Base-by-base conservation (phyloP, 1,140 invertebrate species). In the Tetramorium simillimum region DNA sequence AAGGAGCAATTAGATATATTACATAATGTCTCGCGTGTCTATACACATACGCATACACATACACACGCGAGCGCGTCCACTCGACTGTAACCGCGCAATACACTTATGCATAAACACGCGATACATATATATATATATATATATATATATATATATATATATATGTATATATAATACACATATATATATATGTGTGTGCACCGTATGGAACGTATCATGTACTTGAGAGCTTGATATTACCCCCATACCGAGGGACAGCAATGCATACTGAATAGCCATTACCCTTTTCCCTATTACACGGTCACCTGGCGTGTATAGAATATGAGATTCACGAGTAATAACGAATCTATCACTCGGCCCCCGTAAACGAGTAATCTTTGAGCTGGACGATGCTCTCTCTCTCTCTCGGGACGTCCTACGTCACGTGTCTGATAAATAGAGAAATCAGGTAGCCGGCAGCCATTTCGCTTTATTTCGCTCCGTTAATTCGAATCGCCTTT, bases 221-320 rank as follows among this genome's bases (percentile, higher is more conserved):
- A 93, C 91, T 91, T 90, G 91, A 84, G 77, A 75, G 43, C 67
- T 69, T 87, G 88, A 89, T 92, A 94, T 94, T 94, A 94, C 91
- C 92, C 89, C 89, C 90, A 56, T 92, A 92, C 87, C 92, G 92
- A 91, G 93, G 90, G 91, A 90, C 89, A 92, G 94, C 94, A 95
- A 95, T 95, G 94, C 94, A 95, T 95, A 95, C 94, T 94, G 94
- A 95, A 91, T 92, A 95, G 94, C 91, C 91, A 90, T 92, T 91
- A 78, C 91, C 92, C 92, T 89, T 93, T 92, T 93, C 92, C 89
- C 92, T 87, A 93, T 95, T 94, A 94, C 93, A 93, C 91, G 93
- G 93, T 93, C 93, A 94, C 92, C 92, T 91, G 88, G 92, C 91
- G 85, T 92, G 93, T 90, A 91, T 92, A 92, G 92, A 93, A 94